Conservation (phyloP, 1,140 invertebrate genomes). For the Bombus cullumanus region DNA sequence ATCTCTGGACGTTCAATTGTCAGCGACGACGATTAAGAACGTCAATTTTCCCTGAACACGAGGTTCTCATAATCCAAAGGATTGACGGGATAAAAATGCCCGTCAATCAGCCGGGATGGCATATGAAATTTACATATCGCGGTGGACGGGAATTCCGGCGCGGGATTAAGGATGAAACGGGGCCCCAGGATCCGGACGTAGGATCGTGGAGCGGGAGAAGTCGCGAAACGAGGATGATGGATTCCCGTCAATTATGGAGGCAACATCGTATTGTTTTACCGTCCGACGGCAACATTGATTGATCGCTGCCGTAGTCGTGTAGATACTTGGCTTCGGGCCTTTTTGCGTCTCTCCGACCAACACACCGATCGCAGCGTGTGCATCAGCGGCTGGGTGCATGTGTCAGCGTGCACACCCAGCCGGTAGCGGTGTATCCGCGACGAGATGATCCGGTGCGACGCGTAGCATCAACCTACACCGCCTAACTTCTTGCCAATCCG, state of each 20-base stretch:
- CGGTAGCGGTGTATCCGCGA: slow-evolving; percentile 20
- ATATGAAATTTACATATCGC: slow-evolving; percentile 43
- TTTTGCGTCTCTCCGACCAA: slow-evolving; percentile 55
- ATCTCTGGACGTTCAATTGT: no score
- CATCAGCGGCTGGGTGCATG: slow-evolving; percentile 7
- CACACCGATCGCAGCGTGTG: slow-evolving; percentile 34
- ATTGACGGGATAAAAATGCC: background rate
- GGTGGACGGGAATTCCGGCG: slow-evolving; percentile 37
- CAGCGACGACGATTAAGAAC: background rate
- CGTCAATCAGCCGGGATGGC: background rate
- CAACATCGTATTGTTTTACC: slow-evolving; percentile 83
- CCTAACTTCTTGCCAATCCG: slow-evolving; percentile 47
- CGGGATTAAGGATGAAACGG: slow-evolving; percentile 13
- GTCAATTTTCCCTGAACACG: background rate
- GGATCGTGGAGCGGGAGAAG: slow-evolving; percentile 30
- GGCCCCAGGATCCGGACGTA: background rate
- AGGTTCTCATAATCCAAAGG: background rate
- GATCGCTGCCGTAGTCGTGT: slow-evolving; percentile 73
- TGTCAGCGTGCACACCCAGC: slow-evolving; percentile 28
- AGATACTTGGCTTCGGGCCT: slow-evolving; percentile 71
- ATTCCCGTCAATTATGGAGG: slow-evolving; percentile 83
- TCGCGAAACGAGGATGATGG: slow-evolving; percentile 80
- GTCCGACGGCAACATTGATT: slow-evolving; percentile 81
- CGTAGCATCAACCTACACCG: background rate
- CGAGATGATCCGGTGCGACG: slow-evolving; percentile 19